phyloP scores from a whole-genome alignment of 92 coral and sea anemone genomes.

The Porites evermanni region DNA sequence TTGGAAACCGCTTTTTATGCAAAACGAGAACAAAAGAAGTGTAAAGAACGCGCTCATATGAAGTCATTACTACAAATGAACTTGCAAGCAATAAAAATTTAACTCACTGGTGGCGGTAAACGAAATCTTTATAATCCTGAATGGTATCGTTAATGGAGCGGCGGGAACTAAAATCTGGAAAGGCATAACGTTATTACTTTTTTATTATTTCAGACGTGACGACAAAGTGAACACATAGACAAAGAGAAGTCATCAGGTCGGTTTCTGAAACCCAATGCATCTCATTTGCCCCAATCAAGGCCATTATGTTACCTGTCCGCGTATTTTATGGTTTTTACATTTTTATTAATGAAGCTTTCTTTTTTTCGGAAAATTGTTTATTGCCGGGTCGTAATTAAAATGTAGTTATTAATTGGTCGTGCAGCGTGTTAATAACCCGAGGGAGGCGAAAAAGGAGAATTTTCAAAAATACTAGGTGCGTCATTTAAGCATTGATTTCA shows the following conservation, averaged over 20 bases:
- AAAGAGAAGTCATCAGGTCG: neutral
- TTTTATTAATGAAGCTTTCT: slow-evolving; percentile 3
- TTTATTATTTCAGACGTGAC: neutral
- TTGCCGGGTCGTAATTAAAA: neutral
- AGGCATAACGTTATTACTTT: neutral
- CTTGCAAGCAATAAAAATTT: neutral
- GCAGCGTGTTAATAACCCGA: slow-evolving; percentile 1
- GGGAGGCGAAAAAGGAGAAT: neutral
- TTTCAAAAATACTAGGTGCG: neutral
- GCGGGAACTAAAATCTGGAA: neutral
- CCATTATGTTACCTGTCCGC: neutral
- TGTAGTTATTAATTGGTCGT: slow-evolving; percentile 2
- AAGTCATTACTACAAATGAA: slow-evolving; percentile 8
- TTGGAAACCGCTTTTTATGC: slow-evolving; percentile 1
- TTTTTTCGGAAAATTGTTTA: neutral
- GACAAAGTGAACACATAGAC: neutral
- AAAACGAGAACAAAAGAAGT: slow-evolving; percentile 3
- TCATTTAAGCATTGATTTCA: neutral
- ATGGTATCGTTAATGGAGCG: neutral
- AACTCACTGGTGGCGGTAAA: neutral
- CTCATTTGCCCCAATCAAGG: neutral
- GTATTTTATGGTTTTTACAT: neutral
- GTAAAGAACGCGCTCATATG: neutral
- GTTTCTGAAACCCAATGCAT: neutral
- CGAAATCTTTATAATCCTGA: neutral